Conservation (phyloP, 1,140 invertebrate genomes). For the Drosophila eugracilis region DNA sequence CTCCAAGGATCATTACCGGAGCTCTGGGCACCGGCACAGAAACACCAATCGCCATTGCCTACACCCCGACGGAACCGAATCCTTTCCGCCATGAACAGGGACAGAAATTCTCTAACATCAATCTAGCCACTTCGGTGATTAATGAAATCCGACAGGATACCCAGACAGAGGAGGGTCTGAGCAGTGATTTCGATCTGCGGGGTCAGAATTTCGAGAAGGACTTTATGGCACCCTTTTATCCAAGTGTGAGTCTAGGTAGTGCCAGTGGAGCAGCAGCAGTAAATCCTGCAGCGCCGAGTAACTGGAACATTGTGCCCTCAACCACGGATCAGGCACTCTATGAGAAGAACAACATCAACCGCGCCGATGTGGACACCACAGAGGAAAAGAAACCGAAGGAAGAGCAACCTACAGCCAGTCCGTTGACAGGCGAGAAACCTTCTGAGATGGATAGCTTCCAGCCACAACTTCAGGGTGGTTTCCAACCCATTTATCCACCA, state of each 20-base stretch:
- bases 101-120: conserved; percentile 65
- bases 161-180: conserved; percentile 65
- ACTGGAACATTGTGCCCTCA: conserved; percentile 88
- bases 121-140: conserved; percentile 85
- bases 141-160: conserved; percentile 83
- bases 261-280: conserved; percentile 70
- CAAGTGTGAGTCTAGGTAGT: conserved; percentile 87
- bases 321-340: conserved; percentile 57
- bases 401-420: conserved; percentile 29
- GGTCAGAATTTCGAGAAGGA: conserved; percentile 85
- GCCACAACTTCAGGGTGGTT: conserved; percentile 89
- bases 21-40: conserved; percentile 81
- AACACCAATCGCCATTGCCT: conserved; percentile 86
- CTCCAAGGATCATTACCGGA: conserved; percentile 71
- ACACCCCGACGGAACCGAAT: conserved; percentile 85
- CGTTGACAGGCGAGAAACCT: conserved; percentile 63
- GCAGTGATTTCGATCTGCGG: conserved; percentile 73
- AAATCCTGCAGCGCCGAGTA: conserved; percentile 81
- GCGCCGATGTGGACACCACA: conserved; percentile 59
- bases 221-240: conserved; percentile 90
- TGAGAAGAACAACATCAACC: conserved; percentile 79
- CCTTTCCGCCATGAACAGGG: conserved; percentile 41
- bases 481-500: conserved; percentile 88
- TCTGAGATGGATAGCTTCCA: conserved; percentile 90
- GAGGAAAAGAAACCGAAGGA: conserved; percentile 51